phyloP scores from a whole-genome alignment of 1,140 invertebrate genomes.

The Charaxes varanes region DNA sequence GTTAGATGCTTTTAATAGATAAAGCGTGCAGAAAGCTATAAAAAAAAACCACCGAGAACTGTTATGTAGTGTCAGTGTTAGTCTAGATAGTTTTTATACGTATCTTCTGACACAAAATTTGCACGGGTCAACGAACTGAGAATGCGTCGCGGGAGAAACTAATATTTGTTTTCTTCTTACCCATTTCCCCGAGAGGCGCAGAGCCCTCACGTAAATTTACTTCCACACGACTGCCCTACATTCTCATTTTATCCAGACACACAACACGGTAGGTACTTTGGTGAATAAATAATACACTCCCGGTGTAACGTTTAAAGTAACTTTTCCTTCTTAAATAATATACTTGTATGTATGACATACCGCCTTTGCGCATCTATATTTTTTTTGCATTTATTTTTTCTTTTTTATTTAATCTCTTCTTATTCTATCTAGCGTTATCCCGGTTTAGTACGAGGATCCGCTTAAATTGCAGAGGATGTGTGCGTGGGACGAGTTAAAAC shows the following conservation, averaged over 20 bases:
- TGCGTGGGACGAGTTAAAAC: too few species aligned
- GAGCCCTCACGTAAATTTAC: slow-evolving; percentile 46
- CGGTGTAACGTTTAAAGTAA: too few species aligned
- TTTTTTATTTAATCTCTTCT: too few species aligned
- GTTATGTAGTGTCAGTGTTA: slow-evolving; percentile 44
- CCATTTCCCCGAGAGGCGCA: slow-evolving; percentile 46
- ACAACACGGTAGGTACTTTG: too few species aligned
- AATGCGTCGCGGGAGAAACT: slow-evolving; percentile 52
- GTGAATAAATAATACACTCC: too few species aligned
- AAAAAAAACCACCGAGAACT: slow-evolving; percentile 40
- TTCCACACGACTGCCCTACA: slow-evolving; percentile 44
- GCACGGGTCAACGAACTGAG: slow-evolving; percentile 56
- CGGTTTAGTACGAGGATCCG: too few species aligned
- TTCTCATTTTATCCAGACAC: slow-evolving; percentile 11
- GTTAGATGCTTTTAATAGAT: slow-evolving; percentile 27
- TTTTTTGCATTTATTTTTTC: too few species aligned
- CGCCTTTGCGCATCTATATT: too few species aligned
- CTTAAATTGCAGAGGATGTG: too few species aligned
- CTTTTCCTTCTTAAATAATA: too few species aligned
- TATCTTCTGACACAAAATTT: slow-evolving; percentile 53
- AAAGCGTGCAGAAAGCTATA: slow-evolving; percentile 27
- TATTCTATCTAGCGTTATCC: too few species aligned
- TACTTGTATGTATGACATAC: too few species aligned
- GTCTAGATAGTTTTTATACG: slow-evolving; percentile 47
- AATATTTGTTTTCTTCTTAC: slow-evolving; percentile 64